Conservation (phyloP, 1,140 invertebrate genomes). For the Contarinia nasturtii region DNA sequence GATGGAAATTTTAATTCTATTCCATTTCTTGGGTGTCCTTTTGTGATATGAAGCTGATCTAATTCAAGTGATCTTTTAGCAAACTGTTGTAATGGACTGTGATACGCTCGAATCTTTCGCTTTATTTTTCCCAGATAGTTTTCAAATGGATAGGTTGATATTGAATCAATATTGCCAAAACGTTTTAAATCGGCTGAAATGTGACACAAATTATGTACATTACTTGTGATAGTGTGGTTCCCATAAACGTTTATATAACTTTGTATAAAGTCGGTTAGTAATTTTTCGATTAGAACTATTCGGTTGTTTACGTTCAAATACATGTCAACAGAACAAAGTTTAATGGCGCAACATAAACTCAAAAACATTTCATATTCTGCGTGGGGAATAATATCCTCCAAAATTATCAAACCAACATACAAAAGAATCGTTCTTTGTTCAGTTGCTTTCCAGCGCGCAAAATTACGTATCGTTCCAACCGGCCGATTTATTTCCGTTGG, state of each 20-base stretch:
- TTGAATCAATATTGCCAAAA: constrained; percentile 7
- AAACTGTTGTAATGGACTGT: constrained; percentile 7
- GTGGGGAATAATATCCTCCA: constrained; percentile 7
- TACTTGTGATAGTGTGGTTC: constrained; percentile 4
- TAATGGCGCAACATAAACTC: constrained; percentile 9
- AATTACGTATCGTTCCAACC: constrained; percentile 6
- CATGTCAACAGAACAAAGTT: constrained; percentile 5
- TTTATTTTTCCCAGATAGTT: constrained; percentile 8
- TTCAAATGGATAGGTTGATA: constrained; percentile 10
- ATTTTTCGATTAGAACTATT: constrained; percentile 1
- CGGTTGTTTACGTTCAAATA: background rate
- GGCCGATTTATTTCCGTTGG: constrained; percentile 9
- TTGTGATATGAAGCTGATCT: background rate
- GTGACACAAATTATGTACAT: constrained; percentile 9
- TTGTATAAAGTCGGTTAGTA: constrained; percentile 5
- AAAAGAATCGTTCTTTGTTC: constrained; percentile 10
- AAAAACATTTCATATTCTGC: constrained; percentile 9
- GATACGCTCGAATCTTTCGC: constrained; percentile 5
- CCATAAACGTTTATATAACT: constrained; percentile 4
- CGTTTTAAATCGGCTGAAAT: constrained; percentile 8
- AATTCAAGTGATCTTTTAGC: constrained; percentile 6
- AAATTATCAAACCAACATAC: constrained; percentile 10
- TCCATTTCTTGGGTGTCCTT: background rate
- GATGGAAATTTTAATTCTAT: background rate
- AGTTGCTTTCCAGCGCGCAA: constrained; percentile 9